Evolutionary conservation across 2,888 invertebrate species (phyloP).

Genomic region (Eristalis arbustorum): DNA sequence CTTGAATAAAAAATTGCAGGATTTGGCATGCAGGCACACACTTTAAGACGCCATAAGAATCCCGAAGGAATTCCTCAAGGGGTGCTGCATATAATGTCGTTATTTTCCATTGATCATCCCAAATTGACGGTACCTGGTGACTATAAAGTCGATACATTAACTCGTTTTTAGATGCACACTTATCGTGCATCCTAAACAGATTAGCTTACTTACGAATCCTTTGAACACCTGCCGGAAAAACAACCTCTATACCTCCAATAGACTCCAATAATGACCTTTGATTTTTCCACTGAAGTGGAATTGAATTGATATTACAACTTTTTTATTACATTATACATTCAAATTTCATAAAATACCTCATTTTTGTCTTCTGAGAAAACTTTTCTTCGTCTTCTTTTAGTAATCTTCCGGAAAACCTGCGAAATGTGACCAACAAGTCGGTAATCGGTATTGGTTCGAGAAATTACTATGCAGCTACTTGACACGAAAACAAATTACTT

Average conservation of each 20-base stretch:
- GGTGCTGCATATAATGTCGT: no score
- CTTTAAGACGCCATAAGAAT: no score
- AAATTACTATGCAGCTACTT: conserved; percentile 15
- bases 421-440: conserved; percentile 35
- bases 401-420: conserved; percentile 10
- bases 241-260: neutral
- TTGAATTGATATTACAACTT: conserved; percentile 35
- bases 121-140: no score
- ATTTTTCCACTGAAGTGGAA: conserved; percentile 53
- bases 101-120: no score
- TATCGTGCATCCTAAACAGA: neutral
- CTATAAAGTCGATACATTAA: no score
- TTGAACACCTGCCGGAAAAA: neutral
- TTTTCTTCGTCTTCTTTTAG: neutral
- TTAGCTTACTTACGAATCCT: neutral
- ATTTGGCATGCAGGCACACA: no score
- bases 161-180: neutral
- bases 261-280: neutral
- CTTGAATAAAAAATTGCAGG: no score
- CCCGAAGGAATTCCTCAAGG: no score
- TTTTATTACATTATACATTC: conserved; percentile 61
- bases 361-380: conserved; percentile 20
- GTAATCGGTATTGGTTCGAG: conserved; percentile 27
- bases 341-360: conserved; percentile 16
- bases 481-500: conserved; percentile 36